A percentile compares a stretch with the other conserved stretches of the same genome.
phyloP scores from a whole-genome alignment of 2,113 vertebrate species.

The Ramphastos sulfuratus region DNA sequence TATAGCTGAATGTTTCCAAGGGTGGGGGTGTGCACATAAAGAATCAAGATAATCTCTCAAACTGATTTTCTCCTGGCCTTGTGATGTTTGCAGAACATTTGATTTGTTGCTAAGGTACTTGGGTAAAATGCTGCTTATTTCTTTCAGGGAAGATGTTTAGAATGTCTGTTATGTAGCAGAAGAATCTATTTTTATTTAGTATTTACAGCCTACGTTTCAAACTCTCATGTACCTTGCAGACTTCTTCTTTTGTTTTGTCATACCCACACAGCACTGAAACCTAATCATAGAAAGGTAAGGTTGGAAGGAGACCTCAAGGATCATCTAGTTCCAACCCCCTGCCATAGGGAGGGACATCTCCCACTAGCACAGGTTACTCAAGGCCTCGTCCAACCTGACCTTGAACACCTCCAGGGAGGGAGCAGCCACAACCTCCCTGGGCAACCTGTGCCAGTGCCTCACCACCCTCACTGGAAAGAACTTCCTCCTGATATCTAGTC shows the following conservation, averaged over 20 bases:
- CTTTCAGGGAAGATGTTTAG: not conserved
- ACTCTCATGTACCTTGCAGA: not conserved
- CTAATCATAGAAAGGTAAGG: too few relatives aligned
- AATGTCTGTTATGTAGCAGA: not conserved
- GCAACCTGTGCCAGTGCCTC: too few relatives aligned
- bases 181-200: not conserved
- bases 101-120: not conserved
- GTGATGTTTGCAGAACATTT: not conserved
- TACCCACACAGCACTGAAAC: not conserved
- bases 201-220: not conserved
- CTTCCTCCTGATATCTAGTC: too few relatives aligned
- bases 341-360: too few relatives aligned
- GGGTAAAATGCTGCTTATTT: not conserved
- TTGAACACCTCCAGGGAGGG: too few relatives aligned
- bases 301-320: too few relatives aligned
- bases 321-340: too few relatives aligned
- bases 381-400: too few relatives aligned
- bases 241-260: not conserved
- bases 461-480: too few relatives aligned
- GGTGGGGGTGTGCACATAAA: not conserved
- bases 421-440: too few relatives aligned
- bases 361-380: too few relatives aligned
- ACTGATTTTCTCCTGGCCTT: conserved; percentile 9
- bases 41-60: conserved; percentile 11
- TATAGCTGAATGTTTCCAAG: conserved; percentile 5